These are phyloP conservation scores for Crotalus horridus DNA, from an alignment of 2,113 vertebrate species.

Conservation along the genomic window DNA sequence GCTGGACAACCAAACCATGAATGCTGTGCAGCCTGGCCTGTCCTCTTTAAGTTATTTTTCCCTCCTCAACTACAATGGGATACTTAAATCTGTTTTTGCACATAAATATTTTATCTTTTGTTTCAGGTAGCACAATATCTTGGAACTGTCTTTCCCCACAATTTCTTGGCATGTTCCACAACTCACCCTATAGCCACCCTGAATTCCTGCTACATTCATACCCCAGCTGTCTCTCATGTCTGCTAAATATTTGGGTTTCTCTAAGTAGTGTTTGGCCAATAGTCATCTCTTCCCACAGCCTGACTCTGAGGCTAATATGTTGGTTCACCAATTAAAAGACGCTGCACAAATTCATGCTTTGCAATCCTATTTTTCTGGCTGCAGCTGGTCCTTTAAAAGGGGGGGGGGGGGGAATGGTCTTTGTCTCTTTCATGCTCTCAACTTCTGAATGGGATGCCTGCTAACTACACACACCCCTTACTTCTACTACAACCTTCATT, in stretches of 20 bases:
- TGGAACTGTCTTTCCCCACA: neutral
- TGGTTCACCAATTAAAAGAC: neutral
- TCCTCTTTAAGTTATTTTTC: neutral
- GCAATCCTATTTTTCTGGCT: neutral
- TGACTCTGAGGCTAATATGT: neutral
- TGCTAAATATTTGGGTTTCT: neutral
- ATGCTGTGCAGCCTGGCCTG: neutral
- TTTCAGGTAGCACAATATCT: neutral
- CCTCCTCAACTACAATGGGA: neutral
- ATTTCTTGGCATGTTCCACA: neutral
- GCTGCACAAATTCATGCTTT: neutral
- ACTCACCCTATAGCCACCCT: neutral
- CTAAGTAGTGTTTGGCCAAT: neutral
- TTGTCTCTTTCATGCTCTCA: neutral
- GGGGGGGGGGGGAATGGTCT: no score
- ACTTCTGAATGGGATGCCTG: neutral
- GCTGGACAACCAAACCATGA: neutral
- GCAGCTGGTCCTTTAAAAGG: neutral
- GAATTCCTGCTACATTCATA: neutral
- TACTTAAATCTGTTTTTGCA: neutral
- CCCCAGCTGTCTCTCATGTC: neutral
- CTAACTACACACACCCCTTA: neutral
- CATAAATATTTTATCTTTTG: neutral
- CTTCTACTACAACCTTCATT: no score
- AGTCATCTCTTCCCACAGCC: neutral